Evolutionary conservation across 2,888 invertebrate species (phyloP), one percentile per base, ranked within the genome.

Genomic region (Calameuta pallipes): DNA sequence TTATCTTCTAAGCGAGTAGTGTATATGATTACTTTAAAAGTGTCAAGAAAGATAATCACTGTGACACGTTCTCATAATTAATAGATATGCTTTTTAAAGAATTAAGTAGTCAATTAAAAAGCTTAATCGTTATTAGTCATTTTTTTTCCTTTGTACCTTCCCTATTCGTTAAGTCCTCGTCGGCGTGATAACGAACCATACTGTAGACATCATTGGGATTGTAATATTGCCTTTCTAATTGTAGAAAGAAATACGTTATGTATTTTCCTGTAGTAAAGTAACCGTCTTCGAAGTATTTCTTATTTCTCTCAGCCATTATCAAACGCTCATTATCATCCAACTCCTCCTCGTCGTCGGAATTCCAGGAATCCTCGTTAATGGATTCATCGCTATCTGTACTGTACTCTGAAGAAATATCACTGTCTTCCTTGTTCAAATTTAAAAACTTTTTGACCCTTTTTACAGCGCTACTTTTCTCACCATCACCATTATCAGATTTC

Each of bases 221-320:
- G 83, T 89, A 89, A 69, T 75, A 84, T 79, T 89, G 89, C 80
- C 86, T 86, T 84, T 90, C 90, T 88, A 90, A 89, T 86, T 87
- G 86, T 82, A 90, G 81, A 80, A 90, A 89, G 83, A 90, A 90
- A 83, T 88, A 88, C 68, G 88, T 85, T 37, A 89, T 83, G 83
- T 87, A 90, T 84, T 90, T 90, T 74, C 90, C 90, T 37, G 83
- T 89, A 69, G 90, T 90, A 80, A 88, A 90, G 80, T 90, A 90
- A 68, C 89, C 86, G 79, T 90, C 87, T 80, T 85, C 87, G 35
- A 87, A 82, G 77, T 82, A 81, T 78, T 78, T 82, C 33, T 85
- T 85, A 76, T 80, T 83, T 78, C 80, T 83, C 79, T 88, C 89
- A 76, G 71, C 77, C 37, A 84, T 82, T 76, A 86, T 81, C 11